Base-by-base conservation (phyloP, 2,113 vertebrate species). In the Pontoporia blainvillei region DNA sequence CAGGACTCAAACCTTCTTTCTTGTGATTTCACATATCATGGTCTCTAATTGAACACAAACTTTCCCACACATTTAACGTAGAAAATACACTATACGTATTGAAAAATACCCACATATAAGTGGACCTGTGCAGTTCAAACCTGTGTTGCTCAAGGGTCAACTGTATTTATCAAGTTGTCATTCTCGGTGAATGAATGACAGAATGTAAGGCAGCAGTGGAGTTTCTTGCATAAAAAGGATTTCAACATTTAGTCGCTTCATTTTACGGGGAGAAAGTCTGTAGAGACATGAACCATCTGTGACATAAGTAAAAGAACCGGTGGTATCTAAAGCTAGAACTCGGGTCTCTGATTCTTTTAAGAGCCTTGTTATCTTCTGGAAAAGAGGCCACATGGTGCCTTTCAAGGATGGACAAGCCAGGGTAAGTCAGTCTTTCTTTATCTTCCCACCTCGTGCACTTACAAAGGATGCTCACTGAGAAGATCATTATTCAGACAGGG, bases 161-260 rank as follows among this genome's bases (percentile, higher is more conserved):
- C n/a, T 57, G 49, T 79, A 25, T 61, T 81, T 93, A 86, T 79
- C 18, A 46, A 83, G 69, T 12, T 94, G 49, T 79, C 66, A 72
- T 72, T 94, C 29, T 87, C 34, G 8, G 59, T 61, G 75, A 95
- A 87, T 83, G 76, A 66, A 84, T 67, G 75, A 88, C 66, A 81
- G 91, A 59, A 71, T 41, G 52, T 49, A 66, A 93, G 21, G 29
- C 4, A 66, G 82, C 81, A 39, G 83, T 6, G 23, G 67, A 69
- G 44, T 39, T 82, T 94, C 85, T 95, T 73, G n/a, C 64, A 85
- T 92, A 62, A 90, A 86, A 88, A 93, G 34, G 59, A 96, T 87
- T 89, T 95, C 39, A 83, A 29, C 23, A 11, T 94, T 86, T 84
- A 88, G 46, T 92, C 86, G 71, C 5, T 52, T 90, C 57, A 79